Evolutionary conservation across 2,888 invertebrate species (phyloP).

Genomic region (Tetragonula carbonaria): DNA sequence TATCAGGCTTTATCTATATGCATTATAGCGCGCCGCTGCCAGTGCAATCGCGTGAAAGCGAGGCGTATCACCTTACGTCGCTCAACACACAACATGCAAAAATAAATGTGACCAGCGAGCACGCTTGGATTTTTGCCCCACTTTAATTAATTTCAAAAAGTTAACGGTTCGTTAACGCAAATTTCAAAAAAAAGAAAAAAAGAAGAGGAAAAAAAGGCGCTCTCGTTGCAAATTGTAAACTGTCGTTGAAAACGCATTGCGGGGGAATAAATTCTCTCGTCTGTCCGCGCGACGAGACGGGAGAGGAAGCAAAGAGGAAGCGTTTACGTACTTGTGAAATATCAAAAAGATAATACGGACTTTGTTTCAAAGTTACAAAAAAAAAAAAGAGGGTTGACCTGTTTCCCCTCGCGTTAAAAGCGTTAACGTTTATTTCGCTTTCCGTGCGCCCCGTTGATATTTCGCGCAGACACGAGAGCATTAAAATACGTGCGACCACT

Average conservation of each 20-base stretch:
- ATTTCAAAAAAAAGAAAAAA: no score
- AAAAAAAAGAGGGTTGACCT: neutral
- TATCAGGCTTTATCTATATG: conserved; percentile 12
- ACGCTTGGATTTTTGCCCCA: no score
- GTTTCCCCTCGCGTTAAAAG: neutral
- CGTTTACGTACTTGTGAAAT: neutral
- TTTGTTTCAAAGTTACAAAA: neutral
- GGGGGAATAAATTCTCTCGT: neutral
- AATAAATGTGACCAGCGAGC: neutral
- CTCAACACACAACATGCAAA: neutral
- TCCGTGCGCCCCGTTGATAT: neutral
- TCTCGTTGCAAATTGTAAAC: neutral
- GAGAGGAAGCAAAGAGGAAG: neutral
- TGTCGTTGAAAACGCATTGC: neutral
- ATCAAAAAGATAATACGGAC: neutral
- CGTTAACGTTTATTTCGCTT: neutral
- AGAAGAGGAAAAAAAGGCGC: no score
- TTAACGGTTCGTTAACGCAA: neutral
- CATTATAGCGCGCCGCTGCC: neutral
- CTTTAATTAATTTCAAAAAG: neutral
- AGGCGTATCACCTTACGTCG: neutral
- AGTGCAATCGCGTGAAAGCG: conserved; percentile 6
- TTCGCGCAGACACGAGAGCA: neutral
- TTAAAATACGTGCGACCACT: neutral
- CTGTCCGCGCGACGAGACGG: neutral